Percentiles rank a stretch among this genome's conserved stretches.
These are phyloP conservation scores for Thalassarche chlororhynchos DNA, from an alignment of 2,113 vertebrate species.

Conservation along the genomic window DNA sequence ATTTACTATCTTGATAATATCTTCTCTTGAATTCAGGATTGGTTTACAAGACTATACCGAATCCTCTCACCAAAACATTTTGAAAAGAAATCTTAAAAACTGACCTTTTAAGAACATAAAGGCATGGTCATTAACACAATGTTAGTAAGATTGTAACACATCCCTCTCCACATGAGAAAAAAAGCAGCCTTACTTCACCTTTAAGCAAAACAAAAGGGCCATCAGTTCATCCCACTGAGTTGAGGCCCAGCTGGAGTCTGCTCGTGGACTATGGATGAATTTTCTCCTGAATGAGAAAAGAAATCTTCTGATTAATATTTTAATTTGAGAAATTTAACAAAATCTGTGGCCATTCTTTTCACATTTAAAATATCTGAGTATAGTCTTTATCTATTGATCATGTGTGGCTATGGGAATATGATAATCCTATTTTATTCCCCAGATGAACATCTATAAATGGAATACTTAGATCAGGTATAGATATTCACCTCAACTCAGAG, in stretches of 20 bases:
- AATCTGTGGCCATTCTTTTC: not conserved
- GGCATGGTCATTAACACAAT: not conserved
- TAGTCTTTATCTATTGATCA: not conserved
- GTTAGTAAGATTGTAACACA: not conserved
- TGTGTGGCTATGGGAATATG: not conserved
- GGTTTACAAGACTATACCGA: not conserved
- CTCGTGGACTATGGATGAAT: not conserved
- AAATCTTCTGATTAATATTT: not conserved
- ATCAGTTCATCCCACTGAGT: accelerated
- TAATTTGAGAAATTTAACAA: not conserved
- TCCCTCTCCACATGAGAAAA: not conserved
- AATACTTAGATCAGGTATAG: not conserved
- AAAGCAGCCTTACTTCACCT: not conserved
- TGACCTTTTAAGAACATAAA: not conserved
- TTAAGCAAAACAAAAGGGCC: not conserved
- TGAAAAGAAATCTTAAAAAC: not conserved
- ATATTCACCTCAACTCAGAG: not conserved
- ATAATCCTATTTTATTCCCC: not conserved
- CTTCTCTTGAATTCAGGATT: not conserved
- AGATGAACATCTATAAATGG: not conserved
- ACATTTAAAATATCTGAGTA: not conserved
- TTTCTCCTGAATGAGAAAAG: not conserved
- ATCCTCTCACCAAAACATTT: not conserved
- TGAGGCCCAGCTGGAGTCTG: not conserved
- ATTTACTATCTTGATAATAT: not conserved